A percentile compares a stretch with the other conserved stretches of the same genome.
These are phyloP conservation scores for Scaptomyza tumidula DNA, from an alignment of 2,888 invertebrate species.

Conservation along the genomic window DNA sequence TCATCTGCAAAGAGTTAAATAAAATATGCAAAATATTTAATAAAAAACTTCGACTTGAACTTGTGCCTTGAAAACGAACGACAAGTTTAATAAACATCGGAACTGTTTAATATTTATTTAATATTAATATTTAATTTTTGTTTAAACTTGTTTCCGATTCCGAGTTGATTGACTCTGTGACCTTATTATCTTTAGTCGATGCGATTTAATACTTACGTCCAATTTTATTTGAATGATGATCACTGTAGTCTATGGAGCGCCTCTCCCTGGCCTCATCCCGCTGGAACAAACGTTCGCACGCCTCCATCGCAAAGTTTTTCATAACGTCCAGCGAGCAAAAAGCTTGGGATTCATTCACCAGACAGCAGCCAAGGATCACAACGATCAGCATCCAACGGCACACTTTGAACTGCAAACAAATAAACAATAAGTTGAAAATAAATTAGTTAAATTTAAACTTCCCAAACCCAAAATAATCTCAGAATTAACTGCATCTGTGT, in stretches of 20 bases:
- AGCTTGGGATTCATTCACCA: conserved; percentile 50
- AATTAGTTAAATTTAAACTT: conserved; percentile 11
- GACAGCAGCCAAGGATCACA: conserved; percentile 44
- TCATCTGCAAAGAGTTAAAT: conserved; percentile 67
- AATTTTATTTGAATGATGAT: conserved; percentile 60
- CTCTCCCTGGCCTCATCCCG: conserved; percentile 76
- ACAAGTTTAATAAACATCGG: conserved; percentile 56
- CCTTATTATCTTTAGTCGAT: conserved; percentile 70
- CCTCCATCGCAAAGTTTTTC: conserved; percentile 81
- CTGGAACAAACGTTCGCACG: conserved; percentile 81
- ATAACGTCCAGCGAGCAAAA: conserved; percentile 82
- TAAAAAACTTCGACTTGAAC: conserved; percentile 56
- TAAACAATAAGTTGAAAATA: conserved; percentile 19
- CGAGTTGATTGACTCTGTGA: conserved; percentile 80
- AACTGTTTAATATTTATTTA: conserved; percentile 48
- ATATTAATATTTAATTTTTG: conserved; percentile 4
- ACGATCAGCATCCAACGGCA: conserved; percentile 53
- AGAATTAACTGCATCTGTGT: conserved; percentile 58
- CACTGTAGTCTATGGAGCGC: conserved; percentile 69
- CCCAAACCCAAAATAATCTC: conserved; percentile 37
- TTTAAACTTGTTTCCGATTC: conserved; percentile 58
- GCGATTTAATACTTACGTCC: conserved; percentile 72
- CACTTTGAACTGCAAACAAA: conserved; percentile 57
- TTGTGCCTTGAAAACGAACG: conserved; percentile 71
- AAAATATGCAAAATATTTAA: conserved; percentile 17